Evolutionary conservation across 2,888 invertebrate genomes (phyloP).

Genomic region (Orthosia gothica): DNA sequence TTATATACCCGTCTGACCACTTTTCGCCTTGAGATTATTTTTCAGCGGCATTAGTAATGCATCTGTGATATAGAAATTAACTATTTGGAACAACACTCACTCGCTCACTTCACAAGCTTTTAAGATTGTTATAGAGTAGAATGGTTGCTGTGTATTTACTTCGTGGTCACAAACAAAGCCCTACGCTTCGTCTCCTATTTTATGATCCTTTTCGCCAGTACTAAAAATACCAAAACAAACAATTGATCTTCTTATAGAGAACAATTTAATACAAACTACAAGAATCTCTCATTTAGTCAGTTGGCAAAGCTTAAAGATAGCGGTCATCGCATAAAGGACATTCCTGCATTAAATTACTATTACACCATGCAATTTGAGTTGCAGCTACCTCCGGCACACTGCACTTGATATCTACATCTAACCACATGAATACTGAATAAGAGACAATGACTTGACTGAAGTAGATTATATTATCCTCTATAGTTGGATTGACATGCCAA

Average conservation of each 20-base stretch:
- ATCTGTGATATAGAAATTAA: too few species aligned
- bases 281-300: slow-evolving; percentile 53
- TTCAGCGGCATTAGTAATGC: too few species aligned
- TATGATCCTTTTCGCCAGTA: background rate
- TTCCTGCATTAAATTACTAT: slow-evolving; percentile 68
- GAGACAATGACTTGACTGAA: slow-evolving; percentile 18
- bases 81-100: too few species aligned
- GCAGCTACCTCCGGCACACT: slow-evolving; percentile 35
- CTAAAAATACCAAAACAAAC: slow-evolving; percentile 6
- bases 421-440: slow-evolving; percentile 32
- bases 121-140: too few species aligned
- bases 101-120: too few species aligned
- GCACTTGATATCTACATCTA: slow-evolving; percentile 43
- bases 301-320: slow-evolving; percentile 59
- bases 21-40: too few species aligned
- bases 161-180: too few species aligned
- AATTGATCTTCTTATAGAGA: slow-evolving; percentile 9
- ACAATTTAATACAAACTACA: slow-evolving; percentile 27
- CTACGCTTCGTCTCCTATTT: too few species aligned
- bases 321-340: slow-evolving; percentile 58
- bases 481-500: slow-evolving; percentile 3
- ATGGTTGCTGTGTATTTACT: too few species aligned
- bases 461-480: slow-evolving; percentile 2
- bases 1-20: too few species aligned
- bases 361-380: slow-evolving; percentile 63